phyloP scores from a whole-genome alignment of 2,888 invertebrate genomes.

The Nomada flava region DNA sequence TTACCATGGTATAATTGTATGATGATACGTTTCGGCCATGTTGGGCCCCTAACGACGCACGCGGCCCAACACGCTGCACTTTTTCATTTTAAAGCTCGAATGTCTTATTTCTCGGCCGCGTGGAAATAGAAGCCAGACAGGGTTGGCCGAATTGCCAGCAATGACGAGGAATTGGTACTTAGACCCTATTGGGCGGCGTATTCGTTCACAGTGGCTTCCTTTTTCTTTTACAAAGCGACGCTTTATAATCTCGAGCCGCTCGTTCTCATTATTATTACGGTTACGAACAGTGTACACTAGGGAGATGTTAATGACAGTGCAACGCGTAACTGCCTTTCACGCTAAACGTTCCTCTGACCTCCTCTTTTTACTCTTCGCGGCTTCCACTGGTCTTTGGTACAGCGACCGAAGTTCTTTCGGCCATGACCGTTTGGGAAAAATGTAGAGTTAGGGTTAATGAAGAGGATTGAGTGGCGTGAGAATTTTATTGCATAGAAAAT shows the following conservation, averaged over 20 bases:
- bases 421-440: too few relatives aligned
- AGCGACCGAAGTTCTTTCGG: too few relatives aligned
- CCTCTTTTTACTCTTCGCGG: background rate
- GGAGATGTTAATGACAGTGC: slow-evolving; percentile 27
- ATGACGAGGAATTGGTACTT: slow-evolving; percentile 45
- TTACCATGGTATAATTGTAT: slow-evolving; percentile 71
- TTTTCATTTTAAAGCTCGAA: slow-evolving; percentile 39
- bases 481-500: too few relatives aligned
- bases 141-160: slow-evolving; percentile 45
- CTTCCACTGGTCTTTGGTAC: too few relatives aligned
- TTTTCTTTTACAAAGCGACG: slow-evolving; percentile 7
- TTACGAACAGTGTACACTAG: background rate
- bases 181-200: slow-evolving; percentile 40
- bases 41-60: slow-evolving; percentile 68
- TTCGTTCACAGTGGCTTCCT: slow-evolving; percentile 9
- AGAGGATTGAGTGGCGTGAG: too few relatives aligned
- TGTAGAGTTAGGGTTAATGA: too few relatives aligned
- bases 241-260: slow-evolving; percentile 47
- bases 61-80: slow-evolving; percentile 60
- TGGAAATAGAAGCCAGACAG: slow-evolving; percentile 44
- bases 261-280: slow-evolving; percentile 31
- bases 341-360: slow-evolving; percentile 19
- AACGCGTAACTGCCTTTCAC: slow-evolving; percentile 4
- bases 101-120: slow-evolving; percentile 54
- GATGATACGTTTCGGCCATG: slow-evolving; percentile 70